These are phyloP conservation scores for Cryptosula pallasiana DNA, from an alignment of 2,888 invertebrate species.

Conservation along the genomic window DNA sequence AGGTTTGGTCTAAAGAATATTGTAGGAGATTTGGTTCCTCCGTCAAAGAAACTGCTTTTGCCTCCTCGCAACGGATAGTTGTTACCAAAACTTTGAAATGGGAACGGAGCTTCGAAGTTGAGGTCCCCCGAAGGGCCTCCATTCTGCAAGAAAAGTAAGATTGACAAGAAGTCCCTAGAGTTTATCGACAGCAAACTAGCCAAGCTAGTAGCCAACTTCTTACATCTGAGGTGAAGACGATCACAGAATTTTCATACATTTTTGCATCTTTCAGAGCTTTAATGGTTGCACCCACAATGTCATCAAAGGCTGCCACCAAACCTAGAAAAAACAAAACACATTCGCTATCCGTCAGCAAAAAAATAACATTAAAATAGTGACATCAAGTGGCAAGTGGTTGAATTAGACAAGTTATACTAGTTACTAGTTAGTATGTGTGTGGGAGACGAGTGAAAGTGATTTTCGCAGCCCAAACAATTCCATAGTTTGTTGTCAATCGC, in stretches of 20 bases:
- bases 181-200: no score
- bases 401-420: no score
- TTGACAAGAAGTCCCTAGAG: no score
- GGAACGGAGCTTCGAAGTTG: neutral
- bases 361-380: no score
- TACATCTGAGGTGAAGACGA: slow-evolving; percentile 79
- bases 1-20: neutral
- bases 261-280: slow-evolving; percentile 61
- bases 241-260: slow-evolving; percentile 71
- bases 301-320: slow-evolving; percentile 74
- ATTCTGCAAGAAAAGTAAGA: slow-evolving; percentile 6
- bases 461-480: no score
- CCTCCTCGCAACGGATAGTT: neutral
- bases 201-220: slow-evolving; percentile 57
- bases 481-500: no score
- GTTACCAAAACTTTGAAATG: slow-evolving; percentile 10
- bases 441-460: no score
- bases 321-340: slow-evolving; percentile 49
- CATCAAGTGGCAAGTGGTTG: no score
- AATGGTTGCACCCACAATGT: slow-evolving; percentile 72
- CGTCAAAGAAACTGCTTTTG: neutral
- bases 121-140: slow-evolving; percentile 4
- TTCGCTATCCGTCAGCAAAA: no score
- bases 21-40: neutral
- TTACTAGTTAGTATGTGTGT: no score